Conservation (phyloP, 1,140 invertebrate genomes). For the Atta cephalotes region DNA sequence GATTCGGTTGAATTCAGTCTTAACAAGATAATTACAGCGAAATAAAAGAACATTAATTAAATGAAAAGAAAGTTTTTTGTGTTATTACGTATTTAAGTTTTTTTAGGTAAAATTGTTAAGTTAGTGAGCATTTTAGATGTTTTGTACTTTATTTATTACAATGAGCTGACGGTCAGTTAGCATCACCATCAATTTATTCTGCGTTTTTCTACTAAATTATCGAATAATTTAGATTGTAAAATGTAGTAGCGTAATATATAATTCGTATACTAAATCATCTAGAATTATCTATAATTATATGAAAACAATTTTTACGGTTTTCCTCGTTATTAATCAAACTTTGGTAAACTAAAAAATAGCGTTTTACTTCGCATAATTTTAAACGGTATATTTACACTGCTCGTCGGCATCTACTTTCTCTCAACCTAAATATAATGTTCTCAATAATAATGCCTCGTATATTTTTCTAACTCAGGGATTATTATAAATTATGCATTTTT, state of each 20-base stretch:
- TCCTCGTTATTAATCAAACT: conserved; percentile 9
- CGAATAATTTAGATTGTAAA: conserved; percentile 17
- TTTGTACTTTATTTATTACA: background rate
- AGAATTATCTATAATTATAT: background rate
- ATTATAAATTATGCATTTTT: conserved; percentile 2
- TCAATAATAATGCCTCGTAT: background rate
- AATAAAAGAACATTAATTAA: background rate
- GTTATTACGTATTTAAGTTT: background rate
- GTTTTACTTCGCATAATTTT: background rate
- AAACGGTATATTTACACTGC: background rate
- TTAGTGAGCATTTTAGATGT: background rate
- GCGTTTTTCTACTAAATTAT: background rate
- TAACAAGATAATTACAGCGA: background rate
- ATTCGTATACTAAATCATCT: conserved; percentile 17
- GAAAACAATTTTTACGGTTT: conserved; percentile 31
- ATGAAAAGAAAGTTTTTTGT: background rate
- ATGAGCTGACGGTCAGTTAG: too few species aligned
- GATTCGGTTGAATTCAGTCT: background rate
- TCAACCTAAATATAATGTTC: conserved; percentile 7
- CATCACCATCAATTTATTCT: background rate
- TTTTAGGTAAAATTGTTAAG: background rate
- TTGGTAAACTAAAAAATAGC: background rate
- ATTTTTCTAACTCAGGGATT: conserved; percentile 16
- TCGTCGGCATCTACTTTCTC: background rate
- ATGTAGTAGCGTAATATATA: background rate